These are phyloP conservation scores for Calephelis virginiensis DNA, from an alignment of 1,140 invertebrate species.

Conservation along the genomic window DNA sequence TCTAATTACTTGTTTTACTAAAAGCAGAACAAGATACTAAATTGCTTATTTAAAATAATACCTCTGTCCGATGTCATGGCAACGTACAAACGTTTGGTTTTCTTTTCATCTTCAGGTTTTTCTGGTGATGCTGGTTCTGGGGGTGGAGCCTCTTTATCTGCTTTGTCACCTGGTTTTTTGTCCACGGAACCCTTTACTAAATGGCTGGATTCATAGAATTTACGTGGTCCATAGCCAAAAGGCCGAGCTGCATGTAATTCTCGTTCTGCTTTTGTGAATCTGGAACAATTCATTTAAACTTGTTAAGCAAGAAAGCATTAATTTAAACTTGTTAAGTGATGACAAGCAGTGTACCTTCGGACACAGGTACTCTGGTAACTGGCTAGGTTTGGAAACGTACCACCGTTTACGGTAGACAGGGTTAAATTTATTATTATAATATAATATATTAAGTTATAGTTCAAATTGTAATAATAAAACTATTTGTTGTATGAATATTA, in stretches of 20 bases:
- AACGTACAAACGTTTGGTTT: conserved; percentile 86
- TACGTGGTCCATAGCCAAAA: conserved; percentile 90
- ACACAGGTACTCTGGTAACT: too few relatives aligned
- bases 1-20: too few relatives aligned
- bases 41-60: conserved; percentile 8
- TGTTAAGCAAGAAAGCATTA: too few relatives aligned
- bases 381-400: too few relatives aligned
- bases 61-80: conserved; percentile 96
- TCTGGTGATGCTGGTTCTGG: conserved; percentile 22
- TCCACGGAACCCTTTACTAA: conserved; percentile 37
- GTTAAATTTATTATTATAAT: too few relatives aligned
- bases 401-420: too few relatives aligned
- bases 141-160: conserved; percentile 73
- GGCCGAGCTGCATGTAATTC: conserved; percentile 94
- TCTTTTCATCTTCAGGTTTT: conserved; percentile 43
- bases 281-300: conserved; percentile 28
- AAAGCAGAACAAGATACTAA: neutral
- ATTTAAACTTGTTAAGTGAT: too few relatives aligned
- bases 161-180: conserved; percentile 24
- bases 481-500: too few relatives aligned
- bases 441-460: too few relatives aligned
- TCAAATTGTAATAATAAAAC: too few relatives aligned
- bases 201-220: conserved; percentile 84
- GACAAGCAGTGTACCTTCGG: too few relatives aligned
- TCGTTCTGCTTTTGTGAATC: conserved; percentile 94